Percentiles rank a stretch among this genome's conserved stretches.
Conservation (phyloP, 1,140 invertebrate species). For the Aphaenogaster rudis region DNA sequence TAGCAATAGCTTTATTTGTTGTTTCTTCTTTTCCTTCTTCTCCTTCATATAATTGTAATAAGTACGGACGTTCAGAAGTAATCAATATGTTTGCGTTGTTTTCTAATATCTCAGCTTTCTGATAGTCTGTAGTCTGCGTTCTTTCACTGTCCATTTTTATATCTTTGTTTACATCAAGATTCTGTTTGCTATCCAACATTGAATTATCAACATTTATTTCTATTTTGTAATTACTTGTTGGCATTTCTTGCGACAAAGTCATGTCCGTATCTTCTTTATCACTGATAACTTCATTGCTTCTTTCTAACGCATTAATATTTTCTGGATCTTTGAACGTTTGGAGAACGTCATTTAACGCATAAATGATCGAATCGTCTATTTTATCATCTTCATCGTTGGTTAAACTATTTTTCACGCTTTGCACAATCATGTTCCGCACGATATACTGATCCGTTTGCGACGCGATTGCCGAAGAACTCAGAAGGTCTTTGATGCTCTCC, state of each 20-base stretch:
- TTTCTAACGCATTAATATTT: background rate
- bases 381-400: constrained; percentile 34
- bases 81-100: background rate
- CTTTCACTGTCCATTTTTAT: background rate
- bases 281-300: background rate
- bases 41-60: background rate
- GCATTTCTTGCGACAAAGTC: background rate
- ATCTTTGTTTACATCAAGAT: background rate
- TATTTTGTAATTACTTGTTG: background rate
- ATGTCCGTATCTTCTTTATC: background rate
- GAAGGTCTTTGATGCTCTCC: constrained; percentile 64
- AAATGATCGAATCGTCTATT: constrained; percentile 73
- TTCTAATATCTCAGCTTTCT: constrained; percentile 8
- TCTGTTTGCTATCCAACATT: background rate
- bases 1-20: background rate
- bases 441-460: constrained; percentile 64
- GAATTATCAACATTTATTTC: background rate
- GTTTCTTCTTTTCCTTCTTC: constrained; percentile 26
- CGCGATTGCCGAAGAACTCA: constrained; percentile 72
- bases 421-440: constrained; percentile 79
- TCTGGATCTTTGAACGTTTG: background rate
- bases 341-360: constrained; percentile 70
- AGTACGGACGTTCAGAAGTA: background rate
- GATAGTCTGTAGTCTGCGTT: background rate
- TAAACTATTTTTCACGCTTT: constrained; percentile 74